Conservation (phyloP, 2,888 invertebrate species). For the Watsonalla binaria region DNA sequence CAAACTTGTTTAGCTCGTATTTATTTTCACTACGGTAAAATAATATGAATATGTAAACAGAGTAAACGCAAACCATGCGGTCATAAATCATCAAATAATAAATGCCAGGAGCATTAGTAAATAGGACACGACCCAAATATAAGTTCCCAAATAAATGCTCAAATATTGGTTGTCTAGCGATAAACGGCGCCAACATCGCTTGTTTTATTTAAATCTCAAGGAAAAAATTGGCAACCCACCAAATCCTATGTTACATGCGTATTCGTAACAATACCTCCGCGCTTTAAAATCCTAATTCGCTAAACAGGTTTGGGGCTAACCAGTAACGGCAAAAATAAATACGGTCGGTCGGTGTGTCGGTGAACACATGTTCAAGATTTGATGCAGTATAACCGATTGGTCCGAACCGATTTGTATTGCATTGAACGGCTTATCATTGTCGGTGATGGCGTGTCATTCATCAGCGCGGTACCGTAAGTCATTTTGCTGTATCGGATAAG, state of each 20-base stretch:
- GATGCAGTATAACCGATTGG: conserved; percentile 16
- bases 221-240: conserved; percentile 66
- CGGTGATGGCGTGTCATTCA: conserved; percentile 22
- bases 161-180: conserved; percentile 23
- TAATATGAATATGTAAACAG: not conserved
- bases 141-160: conserved; percentile 35
- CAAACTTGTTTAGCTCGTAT: not conserved
- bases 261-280: conserved; percentile 37
- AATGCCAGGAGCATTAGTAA: conserved; percentile 10
- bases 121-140: conserved; percentile 27
- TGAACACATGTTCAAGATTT: conserved; percentile 22
- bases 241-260: conserved; percentile 37
- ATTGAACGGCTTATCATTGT: conserved; percentile 16
- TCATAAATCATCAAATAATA: conserved; percentile 15
- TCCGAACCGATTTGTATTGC: conserved; percentile 21
- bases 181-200: conserved; percentile 50
- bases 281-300: conserved; percentile 46
- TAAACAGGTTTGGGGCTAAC: conserved; percentile 41
- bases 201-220: conserved; percentile 61
- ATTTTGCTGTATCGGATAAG: conserved; percentile 29
- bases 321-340: conserved; percentile 30
- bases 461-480: conserved; percentile 19
- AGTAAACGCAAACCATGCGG: conserved; percentile 10
- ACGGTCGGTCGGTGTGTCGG: conserved; percentile 13
- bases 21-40: not conserved